Percentiles rank a stretch among this genome's conserved stretches.
These are phyloP conservation scores for Numida meleagris DNA, from an alignment of 2,113 vertebrate genomes.

Conservation along the genomic window DNA sequence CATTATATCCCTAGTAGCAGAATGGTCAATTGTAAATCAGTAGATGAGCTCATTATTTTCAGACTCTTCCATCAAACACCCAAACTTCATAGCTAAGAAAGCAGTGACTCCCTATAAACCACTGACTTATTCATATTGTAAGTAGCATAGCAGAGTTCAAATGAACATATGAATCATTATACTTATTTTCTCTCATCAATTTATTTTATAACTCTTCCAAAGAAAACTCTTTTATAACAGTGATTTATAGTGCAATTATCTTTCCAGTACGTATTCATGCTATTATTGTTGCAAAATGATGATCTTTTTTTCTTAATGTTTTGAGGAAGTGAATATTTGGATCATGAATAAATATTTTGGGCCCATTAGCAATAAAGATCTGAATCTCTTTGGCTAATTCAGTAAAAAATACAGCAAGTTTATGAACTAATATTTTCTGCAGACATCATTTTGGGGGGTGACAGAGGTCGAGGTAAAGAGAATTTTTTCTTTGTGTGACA, in stretches of 20 bases:
- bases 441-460: not conserved
- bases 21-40: conserved; percentile 42
- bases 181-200: conserved; percentile 37
- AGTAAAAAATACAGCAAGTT: not conserved
- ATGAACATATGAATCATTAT: conserved; percentile 32
- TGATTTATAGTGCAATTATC: conserved; percentile 17
- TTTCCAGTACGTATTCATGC: not conserved
- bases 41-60: conserved; percentile 55
- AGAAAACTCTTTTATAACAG: conserved; percentile 9
- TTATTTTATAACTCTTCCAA: conserved; percentile 47
- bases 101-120: conserved; percentile 8
- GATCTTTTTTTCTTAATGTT: not conserved
- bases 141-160: conserved; percentile 17
- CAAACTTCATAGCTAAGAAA: not conserved
- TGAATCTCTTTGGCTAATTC: not conserved
- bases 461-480: not conserved
- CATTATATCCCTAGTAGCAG: conserved; percentile 34
- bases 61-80: not conserved
- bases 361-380: not conserved
- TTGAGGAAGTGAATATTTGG: conserved; percentile 11
- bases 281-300: conserved; percentile 24
- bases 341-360: not conserved
- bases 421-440: not conserved
- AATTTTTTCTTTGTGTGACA: not conserved
- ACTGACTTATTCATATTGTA: conserved; percentile 4